phyloP scores from a whole-genome alignment of 2,113 vertebrate genomes.

The Percina caprodes region DNA sequence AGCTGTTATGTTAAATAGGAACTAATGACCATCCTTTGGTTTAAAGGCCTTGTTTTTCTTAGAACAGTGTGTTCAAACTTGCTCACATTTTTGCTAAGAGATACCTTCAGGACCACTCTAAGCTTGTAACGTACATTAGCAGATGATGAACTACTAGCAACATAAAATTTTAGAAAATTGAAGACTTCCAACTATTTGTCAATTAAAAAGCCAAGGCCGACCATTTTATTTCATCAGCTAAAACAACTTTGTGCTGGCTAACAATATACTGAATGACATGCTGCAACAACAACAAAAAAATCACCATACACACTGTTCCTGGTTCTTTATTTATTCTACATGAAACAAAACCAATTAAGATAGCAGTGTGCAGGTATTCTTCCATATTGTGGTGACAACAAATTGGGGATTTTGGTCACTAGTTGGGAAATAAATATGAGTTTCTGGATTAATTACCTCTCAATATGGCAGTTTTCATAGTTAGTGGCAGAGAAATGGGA shows the following conservation, averaged over 20 bases:
- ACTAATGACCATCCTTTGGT: constrained; percentile 11
- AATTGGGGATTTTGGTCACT: too few species aligned
- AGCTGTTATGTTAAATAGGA: constrained; percentile 3
- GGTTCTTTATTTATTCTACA: neutral
- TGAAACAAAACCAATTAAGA: neutral
- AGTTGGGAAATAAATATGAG: neutral
- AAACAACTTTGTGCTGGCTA: neutral
- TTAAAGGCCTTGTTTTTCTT: constrained; percentile 7
- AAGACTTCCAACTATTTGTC: neutral
- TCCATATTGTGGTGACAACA: neutral
- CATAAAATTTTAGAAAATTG: neutral
- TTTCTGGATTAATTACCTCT: neutral
- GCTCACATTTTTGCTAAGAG: neutral
- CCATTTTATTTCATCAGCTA: neutral
- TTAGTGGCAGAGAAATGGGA: neutral
- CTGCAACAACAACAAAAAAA: too few species aligned
- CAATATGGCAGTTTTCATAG: neutral
- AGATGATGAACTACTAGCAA: neutral
- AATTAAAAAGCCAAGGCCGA: neutral
- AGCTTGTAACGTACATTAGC: neutral
- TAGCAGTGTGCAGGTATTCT: neutral
- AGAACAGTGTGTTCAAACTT: neutral
- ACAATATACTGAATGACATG: neutral
- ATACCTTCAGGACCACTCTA: neutral
- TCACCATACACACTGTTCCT: neutral